Conservation (phyloP, 64 coral and sea anemone genomes). For the Actinia tenebrosa region DNA sequence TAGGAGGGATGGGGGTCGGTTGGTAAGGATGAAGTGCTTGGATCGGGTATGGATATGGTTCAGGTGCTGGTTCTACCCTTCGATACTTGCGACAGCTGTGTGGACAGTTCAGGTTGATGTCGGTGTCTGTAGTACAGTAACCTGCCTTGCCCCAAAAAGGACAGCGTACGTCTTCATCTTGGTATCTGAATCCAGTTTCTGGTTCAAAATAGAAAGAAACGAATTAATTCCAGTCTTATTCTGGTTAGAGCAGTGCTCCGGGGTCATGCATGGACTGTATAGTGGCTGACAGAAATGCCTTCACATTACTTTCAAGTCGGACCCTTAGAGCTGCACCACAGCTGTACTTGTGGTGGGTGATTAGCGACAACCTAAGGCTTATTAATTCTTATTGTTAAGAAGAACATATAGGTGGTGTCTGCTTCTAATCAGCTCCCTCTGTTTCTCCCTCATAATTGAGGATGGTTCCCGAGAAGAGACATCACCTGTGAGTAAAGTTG, state of each 20-base stretch:
- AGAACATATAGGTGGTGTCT: too few relatives aligned
- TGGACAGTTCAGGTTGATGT: constrained; percentile 32
- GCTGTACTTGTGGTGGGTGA: too few relatives aligned
- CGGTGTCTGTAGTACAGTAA: constrained; percentile 26
- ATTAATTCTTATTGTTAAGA: too few relatives aligned
- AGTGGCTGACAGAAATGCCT: not conserved
- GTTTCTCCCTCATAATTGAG: too few relatives aligned
- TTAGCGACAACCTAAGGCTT: too few relatives aligned
- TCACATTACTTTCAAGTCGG: too few relatives aligned
- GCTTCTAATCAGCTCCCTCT: too few relatives aligned
- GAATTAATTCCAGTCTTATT: not conserved
- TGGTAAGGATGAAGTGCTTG: constrained; percentile 12
- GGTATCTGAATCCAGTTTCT: not conserved
- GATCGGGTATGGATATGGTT: constrained; percentile 22
- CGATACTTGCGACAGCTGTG: constrained; percentile 46
- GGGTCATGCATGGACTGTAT: not conserved
- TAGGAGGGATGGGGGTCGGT: not conserved
- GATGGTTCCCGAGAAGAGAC: too few relatives aligned
- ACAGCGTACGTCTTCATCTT: constrained; percentile 27
- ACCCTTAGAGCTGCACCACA: not conserved
- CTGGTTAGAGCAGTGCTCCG: not conserved
- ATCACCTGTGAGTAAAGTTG: too few relatives aligned
- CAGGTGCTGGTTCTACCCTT: not conserved
- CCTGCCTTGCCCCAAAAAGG: constrained; percentile 41
- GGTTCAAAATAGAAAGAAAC: not conserved